phyloP scores from a whole-genome alignment of 1,140 invertebrate species.

The Nomia melanderi region DNA sequence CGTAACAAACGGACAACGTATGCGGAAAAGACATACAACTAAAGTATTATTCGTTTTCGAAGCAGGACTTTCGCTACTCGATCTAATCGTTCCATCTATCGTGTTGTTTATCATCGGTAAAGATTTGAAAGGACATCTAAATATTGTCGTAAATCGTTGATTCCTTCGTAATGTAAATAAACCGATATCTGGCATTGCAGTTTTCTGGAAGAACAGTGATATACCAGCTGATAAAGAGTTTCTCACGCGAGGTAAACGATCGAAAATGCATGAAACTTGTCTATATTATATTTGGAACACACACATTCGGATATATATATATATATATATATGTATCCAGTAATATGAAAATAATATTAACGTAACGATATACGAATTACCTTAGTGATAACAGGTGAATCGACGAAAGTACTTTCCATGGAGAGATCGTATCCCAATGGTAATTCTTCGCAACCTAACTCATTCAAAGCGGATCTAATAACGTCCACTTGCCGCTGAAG shows the following conservation, averaged over 20 bases:
- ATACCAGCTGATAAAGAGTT: slow-evolving; percentile 51
- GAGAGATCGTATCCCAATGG: slow-evolving; percentile 91
- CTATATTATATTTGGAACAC: too few species aligned
- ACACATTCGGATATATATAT: too few species aligned
- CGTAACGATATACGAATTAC: slow-evolving; percentile 55
- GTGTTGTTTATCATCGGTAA: slow-evolving; percentile 74
- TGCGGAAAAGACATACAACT: slow-evolving; percentile 73
- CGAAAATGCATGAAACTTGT: neutral
- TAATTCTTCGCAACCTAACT: slow-evolving; percentile 92
- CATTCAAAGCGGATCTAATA: slow-evolving; percentile 90
- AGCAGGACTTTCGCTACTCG: slow-evolving; percentile 75
- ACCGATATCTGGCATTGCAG: slow-evolving; percentile 74
- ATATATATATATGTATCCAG: neutral
- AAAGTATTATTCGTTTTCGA: slow-evolving; percentile 68
- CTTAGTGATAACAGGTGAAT: slow-evolving; percentile 72
- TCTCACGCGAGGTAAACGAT: neutral
- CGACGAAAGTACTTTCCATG: slow-evolving; percentile 82
- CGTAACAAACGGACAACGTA: slow-evolving; percentile 59
- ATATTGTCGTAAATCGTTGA: slow-evolving; percentile 75
- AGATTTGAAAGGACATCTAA: slow-evolving; percentile 78
- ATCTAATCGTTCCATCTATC: slow-evolving; percentile 75
- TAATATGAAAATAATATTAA: neutral
- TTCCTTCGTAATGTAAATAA: slow-evolving; percentile 78
- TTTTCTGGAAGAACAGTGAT: slow-evolving; percentile 73
- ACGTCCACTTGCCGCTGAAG: slow-evolving; percentile 90